Base-by-base conservation (phyloP, 2,888 invertebrate species). In the Pyralis farinalis region DNA sequence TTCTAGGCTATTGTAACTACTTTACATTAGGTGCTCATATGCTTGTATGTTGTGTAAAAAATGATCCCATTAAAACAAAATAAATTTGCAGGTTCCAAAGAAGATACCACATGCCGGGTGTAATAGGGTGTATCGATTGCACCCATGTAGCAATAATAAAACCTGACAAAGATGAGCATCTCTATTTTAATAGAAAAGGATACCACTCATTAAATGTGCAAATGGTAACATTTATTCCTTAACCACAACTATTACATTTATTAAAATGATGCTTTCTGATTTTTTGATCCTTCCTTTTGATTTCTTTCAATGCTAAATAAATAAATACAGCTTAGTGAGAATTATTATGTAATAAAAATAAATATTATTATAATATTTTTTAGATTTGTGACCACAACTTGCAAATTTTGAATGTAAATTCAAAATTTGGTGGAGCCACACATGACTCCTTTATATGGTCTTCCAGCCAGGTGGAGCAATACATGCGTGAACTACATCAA, bases 131-230 rank as follows among this genome's bases (percentile, higher is more conserved):
- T 43, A 49, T 57, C 12, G 54, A 53, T 36, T 53, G 51, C 31
- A 53, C 51, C 37, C 47, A 53, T 34, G 37, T 48, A 27, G 46
- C 49, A n/a, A 46, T 55, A 6, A 39, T 44, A 7, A 47, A 40
- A 34, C 58, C 55, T 2, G 10, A 22, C 10, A 34, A 46, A 6
- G 44, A 53, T 11, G 54, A 58, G 43, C 48, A 55, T 22, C 12
- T 40, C 1, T 55, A 39, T 50, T 54, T 37, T 46, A 51, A 48
- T 44, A 49, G 53, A 40, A 55, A 58, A 46, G 43, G 46, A 28
- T 55, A 51, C 41, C 52, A 58, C 42, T 53, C 57, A 9, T 40
- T 57, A 36, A 53, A 55, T 51, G 48, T 51, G 31, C 53, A 53
- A 42, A 49, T 52, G 44, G 47, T 50, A 49, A 43, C 6, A 34